Evolutionary conservation across 92 coral and sea anemone genomes (phyloP).

Genomic region (Phenganax marumi): DNA sequence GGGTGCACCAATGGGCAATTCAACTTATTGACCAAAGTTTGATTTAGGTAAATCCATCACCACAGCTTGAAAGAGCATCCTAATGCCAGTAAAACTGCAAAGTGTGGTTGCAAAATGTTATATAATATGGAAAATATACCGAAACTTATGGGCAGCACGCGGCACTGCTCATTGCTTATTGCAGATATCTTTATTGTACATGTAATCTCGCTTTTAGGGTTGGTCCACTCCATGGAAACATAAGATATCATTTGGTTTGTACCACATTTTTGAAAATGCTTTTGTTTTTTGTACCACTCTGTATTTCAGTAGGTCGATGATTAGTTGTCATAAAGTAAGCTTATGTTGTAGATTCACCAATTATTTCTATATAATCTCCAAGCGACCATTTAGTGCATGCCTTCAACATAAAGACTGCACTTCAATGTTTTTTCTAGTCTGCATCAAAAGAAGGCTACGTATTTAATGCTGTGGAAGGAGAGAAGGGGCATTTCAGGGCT

Average conservation of each 20-base stretch:
- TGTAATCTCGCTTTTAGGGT: conserved; percentile 60
- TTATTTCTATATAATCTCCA: too few relatives aligned
- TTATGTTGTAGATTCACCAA: too few relatives aligned
- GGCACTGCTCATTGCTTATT: too few relatives aligned
- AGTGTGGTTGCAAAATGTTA: too few relatives aligned
- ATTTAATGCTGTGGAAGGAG: conserved; percentile 61
- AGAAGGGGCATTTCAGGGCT: conserved; percentile 88
- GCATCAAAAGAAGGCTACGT: conserved; percentile 83
- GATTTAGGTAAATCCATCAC: too few relatives aligned
- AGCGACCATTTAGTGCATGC: too few relatives aligned
- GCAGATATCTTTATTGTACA: background rate
- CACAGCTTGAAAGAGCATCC: too few relatives aligned
- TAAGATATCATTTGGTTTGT: conserved; percentile 78
- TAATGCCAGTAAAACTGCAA: too few relatives aligned
- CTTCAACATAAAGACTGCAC: background rate
- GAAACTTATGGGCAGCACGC: too few relatives aligned
- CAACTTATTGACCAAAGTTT: too few relatives aligned
- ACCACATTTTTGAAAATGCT: background rate
- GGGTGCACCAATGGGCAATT: too few relatives aligned
- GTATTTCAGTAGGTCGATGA: background rate
- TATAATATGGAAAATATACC: too few relatives aligned
- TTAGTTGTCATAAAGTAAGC: background rate
- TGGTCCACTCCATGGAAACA: conserved; percentile 92
- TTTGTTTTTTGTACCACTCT: background rate
- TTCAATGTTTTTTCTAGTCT: conserved; percentile 50